A percentile compares a stretch with the other conserved stretches of the same genome.
Conservation (phyloP, 2,113 vertebrate genomes). For the Scomber japonicus region DNA sequence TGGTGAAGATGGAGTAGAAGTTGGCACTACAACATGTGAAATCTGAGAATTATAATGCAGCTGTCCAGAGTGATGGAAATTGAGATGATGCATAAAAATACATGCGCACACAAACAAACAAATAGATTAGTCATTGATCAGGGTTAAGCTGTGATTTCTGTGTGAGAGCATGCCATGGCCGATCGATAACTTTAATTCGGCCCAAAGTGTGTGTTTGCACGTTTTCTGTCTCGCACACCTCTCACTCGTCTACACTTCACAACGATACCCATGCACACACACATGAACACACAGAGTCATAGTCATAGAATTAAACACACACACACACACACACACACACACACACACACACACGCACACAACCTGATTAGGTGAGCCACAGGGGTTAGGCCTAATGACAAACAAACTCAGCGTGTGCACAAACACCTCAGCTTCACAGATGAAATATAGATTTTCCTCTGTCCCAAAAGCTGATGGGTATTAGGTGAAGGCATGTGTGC, state of each 20-base stretch:
- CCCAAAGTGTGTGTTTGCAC: slow-evolving; percentile 74
- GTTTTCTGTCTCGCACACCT: slow-evolving; percentile 51
- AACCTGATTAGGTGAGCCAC: slow-evolving; percentile 81
- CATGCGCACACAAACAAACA: slow-evolving; percentile 57
- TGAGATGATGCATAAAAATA: slow-evolving; percentile 56
- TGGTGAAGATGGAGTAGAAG: slow-evolving; percentile 3
- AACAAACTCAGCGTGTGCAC: slow-evolving; percentile 81
- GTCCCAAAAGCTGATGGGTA: slow-evolving; percentile 76
- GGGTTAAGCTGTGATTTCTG: slow-evolving; percentile 74
- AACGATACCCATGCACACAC: neutral
- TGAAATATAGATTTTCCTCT: slow-evolving; percentile 86
- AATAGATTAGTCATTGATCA: slow-evolving; percentile 74
- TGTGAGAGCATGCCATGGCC: slow-evolving; percentile 66
- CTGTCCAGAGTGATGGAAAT: slow-evolving; percentile 51
- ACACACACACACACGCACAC: slow-evolving; percentile 54
- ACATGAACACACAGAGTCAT: slow-evolving; percentile 35
- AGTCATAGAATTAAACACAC: slow-evolving; percentile 44
- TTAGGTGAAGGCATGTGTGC: slow-evolving; percentile 66
- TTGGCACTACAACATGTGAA: neutral
- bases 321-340: slow-evolving; percentile 53
- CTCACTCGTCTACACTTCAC: slow-evolving; percentile 33
- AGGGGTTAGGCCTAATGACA: slow-evolving; percentile 83
- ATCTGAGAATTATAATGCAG: slow-evolving; percentile 28
- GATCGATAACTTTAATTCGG: slow-evolving; percentile 84
- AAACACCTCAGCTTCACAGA: slow-evolving; percentile 80